Evolutionary conservation across 64 coral and sea anemone species (phyloP).

Genomic region (Actinia tenebrosa): DNA sequence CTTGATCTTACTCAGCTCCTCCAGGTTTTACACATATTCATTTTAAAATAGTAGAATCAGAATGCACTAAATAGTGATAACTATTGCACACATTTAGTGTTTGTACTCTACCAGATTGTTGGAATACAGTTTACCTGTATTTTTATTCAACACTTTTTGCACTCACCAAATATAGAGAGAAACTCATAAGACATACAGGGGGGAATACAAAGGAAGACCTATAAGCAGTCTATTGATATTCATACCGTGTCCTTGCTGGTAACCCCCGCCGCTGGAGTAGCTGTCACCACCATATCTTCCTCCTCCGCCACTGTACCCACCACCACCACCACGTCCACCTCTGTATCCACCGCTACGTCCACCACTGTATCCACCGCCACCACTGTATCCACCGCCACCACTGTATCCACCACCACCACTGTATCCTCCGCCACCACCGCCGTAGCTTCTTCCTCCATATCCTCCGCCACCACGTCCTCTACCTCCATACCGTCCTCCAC

Average conservation of each 20-base stretch:
- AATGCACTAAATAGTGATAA: too few species aligned
- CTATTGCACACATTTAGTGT: too few species aligned
- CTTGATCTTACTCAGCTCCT: too few species aligned
- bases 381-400: not conserved
- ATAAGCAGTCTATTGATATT: not conserved
- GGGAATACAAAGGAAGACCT: not conserved
- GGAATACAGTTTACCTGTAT: not conserved
- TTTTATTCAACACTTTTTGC: not conserved
- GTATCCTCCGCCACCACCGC: not conserved
- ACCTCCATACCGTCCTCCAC: slow-evolving; percentile 4
- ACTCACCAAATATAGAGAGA: not conserved
- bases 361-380: not conserved
- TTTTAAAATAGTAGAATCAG: too few species aligned
- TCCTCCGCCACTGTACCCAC: not conserved
- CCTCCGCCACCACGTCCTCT: slow-evolving; percentile 21
- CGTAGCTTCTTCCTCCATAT: not conserved
- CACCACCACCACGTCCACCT: not conserved
- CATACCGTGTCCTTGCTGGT: not conserved
- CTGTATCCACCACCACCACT: slow-evolving; percentile 9
- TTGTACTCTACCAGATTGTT: too few species aligned
- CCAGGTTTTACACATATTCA: too few species aligned
- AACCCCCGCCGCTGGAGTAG: not conserved
- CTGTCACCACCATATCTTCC: not conserved
- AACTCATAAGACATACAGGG: not conserved
- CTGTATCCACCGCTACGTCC: not conserved